Evolutionary conservation across 2,113 vertebrate genomes (phyloP).

Genomic region (Lucifuga dentata): DNA sequence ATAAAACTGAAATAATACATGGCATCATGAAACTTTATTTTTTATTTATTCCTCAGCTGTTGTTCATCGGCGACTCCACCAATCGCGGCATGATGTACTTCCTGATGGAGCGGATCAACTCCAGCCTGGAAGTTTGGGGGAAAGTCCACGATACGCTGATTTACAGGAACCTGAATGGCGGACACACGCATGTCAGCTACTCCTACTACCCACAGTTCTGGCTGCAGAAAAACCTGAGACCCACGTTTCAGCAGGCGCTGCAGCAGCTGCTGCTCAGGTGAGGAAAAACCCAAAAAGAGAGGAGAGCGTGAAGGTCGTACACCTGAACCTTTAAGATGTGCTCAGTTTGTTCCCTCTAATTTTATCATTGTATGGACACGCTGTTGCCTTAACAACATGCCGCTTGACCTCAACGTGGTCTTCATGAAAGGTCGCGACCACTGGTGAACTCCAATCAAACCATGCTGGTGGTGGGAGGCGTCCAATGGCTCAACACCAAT

Average conservation of each 20-base stretch:
- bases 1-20: too few species aligned
- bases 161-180: constrained; percentile 89
- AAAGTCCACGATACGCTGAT: constrained; percentile 89
- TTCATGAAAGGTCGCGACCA: constrained; percentile 88
- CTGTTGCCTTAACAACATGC: too few species aligned
- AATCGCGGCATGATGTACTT: constrained; percentile 99
- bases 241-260: constrained; percentile 90
- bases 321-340: too few species aligned
- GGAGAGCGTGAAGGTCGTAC: too few species aligned
- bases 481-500: constrained; percentile 94
- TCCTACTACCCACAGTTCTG: constrained; percentile 98
- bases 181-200: constrained; percentile 88
- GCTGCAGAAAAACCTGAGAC: constrained; percentile 84
- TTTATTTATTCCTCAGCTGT: constrained; percentile 78
- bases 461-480: constrained; percentile 92
- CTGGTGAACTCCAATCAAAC: constrained; percentile 89
- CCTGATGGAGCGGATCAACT: constrained; percentile 92
- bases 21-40: too few species aligned
- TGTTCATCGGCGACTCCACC: constrained; percentile 97
- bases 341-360: too few species aligned
- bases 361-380: too few species aligned
- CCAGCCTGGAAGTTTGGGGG: constrained; percentile 92
- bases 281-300: background rate
- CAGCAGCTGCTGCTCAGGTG: constrained; percentile 91
- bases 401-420: constrained; percentile 40